These are phyloP conservation scores for Epinephelus malabaricus DNA, from an alignment of 2,797 vertebrate species.

Conservation along the genomic window DNA sequence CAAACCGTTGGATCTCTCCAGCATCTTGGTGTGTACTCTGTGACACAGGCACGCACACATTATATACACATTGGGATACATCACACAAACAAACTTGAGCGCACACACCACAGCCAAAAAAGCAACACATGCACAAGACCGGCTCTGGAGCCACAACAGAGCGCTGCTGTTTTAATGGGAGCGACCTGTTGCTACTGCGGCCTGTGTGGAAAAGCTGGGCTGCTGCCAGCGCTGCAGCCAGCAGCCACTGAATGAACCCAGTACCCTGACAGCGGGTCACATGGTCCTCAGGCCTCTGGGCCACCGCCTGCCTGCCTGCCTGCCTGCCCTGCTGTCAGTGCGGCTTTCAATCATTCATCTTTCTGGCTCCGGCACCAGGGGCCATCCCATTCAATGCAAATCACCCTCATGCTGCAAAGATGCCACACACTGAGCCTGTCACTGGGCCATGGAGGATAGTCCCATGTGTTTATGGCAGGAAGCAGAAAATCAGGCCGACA, in stretches of 20 bases:
- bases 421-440: constrained; percentile 67
- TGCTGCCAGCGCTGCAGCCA: constrained; percentile 81
- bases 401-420: constrained; percentile 77
- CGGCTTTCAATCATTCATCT: constrained; percentile 85
- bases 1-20: constrained; percentile 65
- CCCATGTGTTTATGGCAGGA: constrained; percentile 69
- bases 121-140: constrained; percentile 78
- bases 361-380: constrained; percentile 64
- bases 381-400: constrained; percentile 81
- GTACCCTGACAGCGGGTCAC: constrained; percentile 87
- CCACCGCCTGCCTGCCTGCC: constrained; percentile 73
- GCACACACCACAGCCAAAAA: constrained; percentile 71
- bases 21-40: constrained; percentile 68
- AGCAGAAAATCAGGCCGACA: constrained; percentile 67
- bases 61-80: constrained; percentile 73
- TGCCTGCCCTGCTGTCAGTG: constrained; percentile 72
- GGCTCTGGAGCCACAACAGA: constrained; percentile 83
- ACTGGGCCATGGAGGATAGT: constrained; percentile 60
- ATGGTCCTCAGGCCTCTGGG: constrained; percentile 81
- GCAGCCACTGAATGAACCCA: constrained; percentile 88
- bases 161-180: constrained; percentile 86
- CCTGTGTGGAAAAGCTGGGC: constrained; percentile 85
- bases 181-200: constrained; percentile 85
- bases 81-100: constrained; percentile 76
- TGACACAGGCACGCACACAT: constrained; percentile 69